Base-by-base conservation (phyloP, 2,888 invertebrate species). In the Operophtera brumata region DNA sequence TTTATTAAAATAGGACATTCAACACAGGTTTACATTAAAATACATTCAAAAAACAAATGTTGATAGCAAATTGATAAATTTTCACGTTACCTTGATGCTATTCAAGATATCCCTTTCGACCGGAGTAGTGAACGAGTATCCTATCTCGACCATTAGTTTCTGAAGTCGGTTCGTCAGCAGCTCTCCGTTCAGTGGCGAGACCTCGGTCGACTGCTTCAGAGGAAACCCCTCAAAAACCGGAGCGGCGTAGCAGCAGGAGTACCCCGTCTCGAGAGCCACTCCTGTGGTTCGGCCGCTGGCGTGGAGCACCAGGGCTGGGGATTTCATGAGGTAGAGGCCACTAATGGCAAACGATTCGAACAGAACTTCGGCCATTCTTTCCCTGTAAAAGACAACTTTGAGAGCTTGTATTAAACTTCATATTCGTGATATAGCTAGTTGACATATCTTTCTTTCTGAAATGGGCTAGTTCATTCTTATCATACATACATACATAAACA, bases 51-150 rank as follows among this genome's bases (percentile, higher is more conserved):
- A n/a, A n/a, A n/a, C n/a, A n/a, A n/a, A n/a, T n/a, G n/a, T n/a
- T n/a, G n/a, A n/a, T n/a, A n/a, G n/a, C n/a, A n/a, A n/a, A n/a
- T n/a, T n/a, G n/a, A 4, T 20, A 20, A 20, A 2, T 20, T 2
- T 20, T 3, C 20, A 20, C 20, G 20, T 20, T 28, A 97, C 97
- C 92, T 97, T 97, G 81, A 98, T 97, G 83, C 95, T 94, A 74
- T 97, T 94, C 55, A 97, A 94, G 72, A 97, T 94, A 92, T 97
- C 97, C 72, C 94, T 92, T 84, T 97, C 97, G 76, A 93, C 93
- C 41, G 95, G 95, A 80, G 97, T 97, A 69, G 96, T 96, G 92
- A 97, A 96, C 58, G 94, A 94, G 90, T 96, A 96, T 67, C 96
- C 96, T 73, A 95, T 92, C 77, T 95, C 94, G 55, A 93, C 92